Conservation (phyloP, 2,113 vertebrate genomes). For the Anhinga rufa region DNA sequence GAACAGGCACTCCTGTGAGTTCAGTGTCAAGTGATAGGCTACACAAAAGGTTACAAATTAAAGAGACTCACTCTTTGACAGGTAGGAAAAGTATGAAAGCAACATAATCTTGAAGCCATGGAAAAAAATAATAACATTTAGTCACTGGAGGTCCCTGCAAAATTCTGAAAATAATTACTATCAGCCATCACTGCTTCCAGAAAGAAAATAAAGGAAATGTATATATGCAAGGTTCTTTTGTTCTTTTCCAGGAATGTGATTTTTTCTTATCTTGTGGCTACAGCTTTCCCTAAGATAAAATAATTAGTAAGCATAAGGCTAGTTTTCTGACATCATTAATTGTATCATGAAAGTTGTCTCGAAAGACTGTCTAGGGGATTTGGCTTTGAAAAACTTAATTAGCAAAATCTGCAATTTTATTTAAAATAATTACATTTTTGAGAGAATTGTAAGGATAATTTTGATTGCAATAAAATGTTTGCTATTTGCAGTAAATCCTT, state of each 20-base stretch:
- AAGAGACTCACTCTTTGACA: neutral
- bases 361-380: neutral
- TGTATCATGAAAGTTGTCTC: neutral
- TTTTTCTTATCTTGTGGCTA: conserved; percentile 16
- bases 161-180: neutral
- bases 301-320: neutral
- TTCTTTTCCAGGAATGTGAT: neutral
- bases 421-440: neutral
- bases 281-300: conserved; percentile 29
- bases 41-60: conserved; percentile 13
- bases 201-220: neutral
- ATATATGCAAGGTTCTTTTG: neutral
- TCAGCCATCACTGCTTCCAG: neutral
- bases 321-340: neutral
- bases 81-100: neutral
- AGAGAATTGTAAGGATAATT: neutral
- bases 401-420: neutral
- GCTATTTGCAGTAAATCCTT: neutral
- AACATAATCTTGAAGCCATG: neutral
- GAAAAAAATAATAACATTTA: neutral
- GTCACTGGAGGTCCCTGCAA: neutral
- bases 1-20: neutral
- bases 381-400: neutral
- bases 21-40: neutral
- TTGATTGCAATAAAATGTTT: neutral